Percentiles rank a stretch among this genome's conserved stretches.
These are phyloP conservation scores for Halcyon senegalensis DNA, from an alignment of 2,113 vertebrate species.

Conservation along the genomic window DNA sequence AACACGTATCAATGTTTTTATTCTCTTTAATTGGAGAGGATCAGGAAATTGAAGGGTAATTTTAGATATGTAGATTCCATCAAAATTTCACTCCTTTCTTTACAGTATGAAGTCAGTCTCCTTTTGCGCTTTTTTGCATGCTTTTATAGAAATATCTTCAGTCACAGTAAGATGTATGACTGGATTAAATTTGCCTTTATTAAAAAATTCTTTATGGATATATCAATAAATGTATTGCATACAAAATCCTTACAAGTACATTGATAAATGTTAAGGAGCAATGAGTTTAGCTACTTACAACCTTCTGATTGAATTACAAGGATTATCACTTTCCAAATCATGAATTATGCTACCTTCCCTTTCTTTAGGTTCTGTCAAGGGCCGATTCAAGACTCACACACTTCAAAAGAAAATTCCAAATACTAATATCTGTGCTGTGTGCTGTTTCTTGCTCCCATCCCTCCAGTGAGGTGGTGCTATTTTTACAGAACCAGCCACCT, in stretches of 20 bases:
- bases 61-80: neutral
- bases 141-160: neutral
- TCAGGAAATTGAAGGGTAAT: neutral
- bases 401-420: neutral
- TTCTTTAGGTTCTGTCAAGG: neutral
- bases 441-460: neutral
- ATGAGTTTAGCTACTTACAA: neutral
- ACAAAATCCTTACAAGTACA: neutral
- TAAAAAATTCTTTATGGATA: neutral
- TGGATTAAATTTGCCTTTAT: neutral
- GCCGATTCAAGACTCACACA: neutral
- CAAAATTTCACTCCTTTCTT: neutral
- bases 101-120: neutral
- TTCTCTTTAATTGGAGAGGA: neutral
- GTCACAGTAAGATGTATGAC: neutral
- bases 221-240: neutral
- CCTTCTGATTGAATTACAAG: neutral
- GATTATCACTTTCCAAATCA: neutral
- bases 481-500: neutral
- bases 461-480: rapidly evolving
- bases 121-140: neutral
- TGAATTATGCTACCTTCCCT: neutral
- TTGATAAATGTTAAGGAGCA: neutral
- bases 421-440: neutral
- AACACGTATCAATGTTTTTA: neutral